Conservation (phyloP, 2,113 vertebrate species). For the Ptychochromis oligacanthus region DNA sequence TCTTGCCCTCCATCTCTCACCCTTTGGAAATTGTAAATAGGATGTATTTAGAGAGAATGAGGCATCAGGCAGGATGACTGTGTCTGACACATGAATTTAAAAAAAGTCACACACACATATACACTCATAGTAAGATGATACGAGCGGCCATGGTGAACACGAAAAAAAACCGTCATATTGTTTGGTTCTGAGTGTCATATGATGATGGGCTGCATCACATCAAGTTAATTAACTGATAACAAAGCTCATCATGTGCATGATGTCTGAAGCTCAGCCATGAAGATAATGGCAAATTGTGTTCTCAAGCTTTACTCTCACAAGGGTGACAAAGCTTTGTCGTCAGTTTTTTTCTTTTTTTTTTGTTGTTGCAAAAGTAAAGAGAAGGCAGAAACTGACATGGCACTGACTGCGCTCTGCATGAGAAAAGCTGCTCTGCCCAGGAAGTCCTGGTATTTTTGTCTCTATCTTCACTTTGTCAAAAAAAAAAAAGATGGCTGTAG, state of each 20-base stretch:
- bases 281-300: background rate
- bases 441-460: constrained; percentile 8
- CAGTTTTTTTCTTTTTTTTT: too few species aligned
- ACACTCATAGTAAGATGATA: background rate
- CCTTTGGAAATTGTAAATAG: background rate
- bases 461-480: background rate
- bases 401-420: background rate
- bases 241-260: background rate
- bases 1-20: background rate
- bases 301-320: background rate
- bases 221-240: constrained; percentile 23
- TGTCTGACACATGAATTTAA: constrained; percentile 8
- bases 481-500: background rate
- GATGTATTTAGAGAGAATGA: background rate
- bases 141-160: background rate
- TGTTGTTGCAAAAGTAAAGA: background rate
- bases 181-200: background rate
- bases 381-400: background rate
- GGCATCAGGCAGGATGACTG: constrained; percentile 2
- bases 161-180: background rate
- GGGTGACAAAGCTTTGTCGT: background rate
- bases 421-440: background rate
- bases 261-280: background rate
- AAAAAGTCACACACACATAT: background rate
- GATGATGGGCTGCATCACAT: background rate